Base-by-base conservation (phyloP, 2,113 vertebrate species). In the Eptesicus fuscus region DNA sequence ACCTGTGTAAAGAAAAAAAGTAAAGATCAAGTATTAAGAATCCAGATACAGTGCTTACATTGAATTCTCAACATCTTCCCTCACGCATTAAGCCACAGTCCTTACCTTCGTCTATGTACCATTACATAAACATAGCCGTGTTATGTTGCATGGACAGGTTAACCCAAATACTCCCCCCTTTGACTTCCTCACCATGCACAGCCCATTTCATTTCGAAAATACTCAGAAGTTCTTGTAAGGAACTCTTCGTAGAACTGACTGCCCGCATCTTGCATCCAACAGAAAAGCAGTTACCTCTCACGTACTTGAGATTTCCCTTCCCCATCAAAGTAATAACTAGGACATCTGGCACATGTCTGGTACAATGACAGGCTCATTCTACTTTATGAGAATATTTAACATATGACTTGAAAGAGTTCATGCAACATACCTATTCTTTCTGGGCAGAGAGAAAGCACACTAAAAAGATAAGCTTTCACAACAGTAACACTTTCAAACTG, bases 401-500 rank as follows among this genome's bases (percentile, higher is more conserved):
- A 95, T 83, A 47, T 17, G 90, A 93, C 96, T 96, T 95, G 92
- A 94, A 70, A 92, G 91, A 95, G 84, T 96, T 90, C 63, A 37
- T 44, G 56, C 74, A 84, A 84, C 79, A 73, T 61, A 90, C 67
- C 80, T 93, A 88, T 89, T 97, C 89, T 96, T 91, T 93, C 92
- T 86, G 79, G 67, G 84, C 71, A 85, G 79, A 40, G 56, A 94
- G 93, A 96, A 92, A 56, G 44, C 83, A 37, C 0, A 35, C 44
- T 77, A 70, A 42, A 80, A 94, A 96, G 92, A 94, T 63, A 95
- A 89, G 93, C 61, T 89, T 76, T 85, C 78, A 92, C 51, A 93
- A 80, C 70, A 94, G 83, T 74, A 88, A 97, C 96, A 97, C 93
- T 96, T 96, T 76, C 82, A 92, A 96, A 94, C 92, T 96, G 84